Percentiles rank a stretch among this genome's conserved stretches.
These are phyloP conservation scores for Somateria mollissima DNA, from an alignment of 2,797 vertebrate genomes.

Conservation along the genomic window DNA sequence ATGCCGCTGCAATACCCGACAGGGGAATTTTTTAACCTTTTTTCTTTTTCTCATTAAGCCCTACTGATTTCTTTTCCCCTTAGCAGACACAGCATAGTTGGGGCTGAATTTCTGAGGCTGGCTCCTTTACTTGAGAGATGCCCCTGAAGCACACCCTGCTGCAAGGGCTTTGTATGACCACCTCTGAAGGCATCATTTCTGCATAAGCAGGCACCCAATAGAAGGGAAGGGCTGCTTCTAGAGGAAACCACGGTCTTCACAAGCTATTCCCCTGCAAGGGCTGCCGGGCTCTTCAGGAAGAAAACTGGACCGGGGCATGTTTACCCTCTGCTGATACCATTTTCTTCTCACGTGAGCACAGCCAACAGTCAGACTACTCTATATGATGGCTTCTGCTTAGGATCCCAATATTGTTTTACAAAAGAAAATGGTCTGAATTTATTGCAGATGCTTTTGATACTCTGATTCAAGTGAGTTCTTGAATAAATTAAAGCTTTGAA, in stretches of 20 bases:
- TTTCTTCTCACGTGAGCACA: background rate
- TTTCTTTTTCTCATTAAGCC: background rate
- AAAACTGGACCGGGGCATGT: background rate
- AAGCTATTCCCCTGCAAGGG: background rate
- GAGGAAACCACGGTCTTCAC: background rate
- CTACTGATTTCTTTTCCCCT: background rate
- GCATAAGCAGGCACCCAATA: background rate
- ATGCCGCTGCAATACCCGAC: background rate
- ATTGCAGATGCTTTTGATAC: slow-evolving; percentile 27
- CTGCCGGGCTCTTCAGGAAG: background rate
- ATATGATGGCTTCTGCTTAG: background rate
- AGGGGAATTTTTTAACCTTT: background rate
- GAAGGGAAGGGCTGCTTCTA: background rate
- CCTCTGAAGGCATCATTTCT: background rate
- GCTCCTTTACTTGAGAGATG: background rate
- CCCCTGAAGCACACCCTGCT: background rate
- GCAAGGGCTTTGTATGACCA: background rate
- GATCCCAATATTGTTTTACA: background rate
- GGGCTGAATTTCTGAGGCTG: background rate
- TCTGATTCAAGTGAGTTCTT: slow-evolving; percentile 37
- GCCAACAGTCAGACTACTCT: background rate
- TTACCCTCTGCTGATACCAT: background rate
- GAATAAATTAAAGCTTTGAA: slow-evolving; percentile 65
- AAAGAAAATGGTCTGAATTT: background rate
- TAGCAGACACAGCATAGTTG: background rate